Evolutionary conservation across 1,140 invertebrate species (phyloP), one percentile per base, ranked within the genome.

Genomic region (Tribolium castaneum): DNA sequence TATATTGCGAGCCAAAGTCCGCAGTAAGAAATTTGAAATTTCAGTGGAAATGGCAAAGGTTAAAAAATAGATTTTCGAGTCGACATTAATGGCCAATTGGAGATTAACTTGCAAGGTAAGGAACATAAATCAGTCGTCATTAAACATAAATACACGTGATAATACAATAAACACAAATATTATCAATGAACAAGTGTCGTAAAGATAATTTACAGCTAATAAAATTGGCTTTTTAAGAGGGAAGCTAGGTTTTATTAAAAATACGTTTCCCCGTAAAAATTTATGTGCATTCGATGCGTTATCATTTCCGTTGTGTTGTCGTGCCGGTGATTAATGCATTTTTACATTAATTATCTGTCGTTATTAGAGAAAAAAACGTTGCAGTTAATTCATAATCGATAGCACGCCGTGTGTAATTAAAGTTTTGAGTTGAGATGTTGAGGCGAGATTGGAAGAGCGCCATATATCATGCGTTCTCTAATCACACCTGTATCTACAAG

Each of bases 301-400:
- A 59, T 59, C 54, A 22, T 25, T 66, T 34, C 59, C 25, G 30
- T 16, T 66, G 39, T n/a, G 39, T 45, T 45, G 39, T 45, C 39
- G n/a, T 66, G n/a, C 7, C n/a, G 30, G 30, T 66, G 59, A 66
- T 66, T 66, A 66, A 66, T 66, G 59, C 59, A 35, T 14, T 35
- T 66, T 66, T 59, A 14, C n/a, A 12, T 66, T 66, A 66, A 66
- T 66, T 34, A 14, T 66, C 59, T 66, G 54, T 51, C 45, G 56
- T 49, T 71, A 52, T 70, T 70, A 51, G 19, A 51, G 62, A 45
- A 77, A 70, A 70, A 70, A 52, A 70, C 39, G 49, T 51, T 77
- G 66, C 66, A 22, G 54, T 45, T 77, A 77, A 77, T 51, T 72
- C 76, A 77, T 72, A 77, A 77, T 77, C 71, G 66, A 77, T 72